phyloP scores from a whole-genome alignment of 2,797 vertebrate genomes.

The Galagoides demidoff region DNA sequence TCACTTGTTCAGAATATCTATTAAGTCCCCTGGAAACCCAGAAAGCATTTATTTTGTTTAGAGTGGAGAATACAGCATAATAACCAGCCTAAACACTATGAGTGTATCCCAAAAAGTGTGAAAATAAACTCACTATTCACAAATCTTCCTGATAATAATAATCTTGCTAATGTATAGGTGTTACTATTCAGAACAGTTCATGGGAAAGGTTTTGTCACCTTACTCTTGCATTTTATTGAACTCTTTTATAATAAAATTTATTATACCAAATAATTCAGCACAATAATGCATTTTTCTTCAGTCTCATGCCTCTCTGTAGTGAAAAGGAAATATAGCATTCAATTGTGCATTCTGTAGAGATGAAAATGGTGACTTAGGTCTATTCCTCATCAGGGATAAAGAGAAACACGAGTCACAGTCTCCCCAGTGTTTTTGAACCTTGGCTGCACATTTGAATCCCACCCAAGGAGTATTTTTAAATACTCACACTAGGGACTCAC shows the following conservation, averaged over 20 bases:
- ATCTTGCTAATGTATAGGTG: background rate
- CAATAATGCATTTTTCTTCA: conserved; percentile 16
- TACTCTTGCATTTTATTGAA: conserved; percentile 23
- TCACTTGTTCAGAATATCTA: conserved; percentile 13
- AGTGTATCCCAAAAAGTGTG: background rate
- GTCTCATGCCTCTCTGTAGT: background rate
- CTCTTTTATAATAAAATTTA: conserved; percentile 1
- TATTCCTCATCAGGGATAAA: background rate
- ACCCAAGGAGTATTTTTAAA: background rate
- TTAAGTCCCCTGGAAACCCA: conserved; percentile 23
- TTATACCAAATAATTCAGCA: background rate
- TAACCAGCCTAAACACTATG: background rate
- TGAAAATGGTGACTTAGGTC: background rate
- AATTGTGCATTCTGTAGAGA: background rate
- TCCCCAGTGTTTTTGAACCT: background rate
- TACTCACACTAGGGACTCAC: background rate
- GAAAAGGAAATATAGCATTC: background rate
- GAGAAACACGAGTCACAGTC: background rate
- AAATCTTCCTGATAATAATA: conserved; percentile 12
- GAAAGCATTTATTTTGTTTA: conserved; percentile 61
- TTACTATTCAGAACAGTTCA: conserved; percentile 6
- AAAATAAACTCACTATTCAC: conserved; percentile 32
- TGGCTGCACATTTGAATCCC: conserved; percentile 24
- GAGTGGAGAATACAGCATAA: background rate
- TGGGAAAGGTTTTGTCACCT: conserved; percentile 26